Evolutionary conservation across 2,113 vertebrate species (phyloP).

Genomic region (Fregata magnificens): DNA sequence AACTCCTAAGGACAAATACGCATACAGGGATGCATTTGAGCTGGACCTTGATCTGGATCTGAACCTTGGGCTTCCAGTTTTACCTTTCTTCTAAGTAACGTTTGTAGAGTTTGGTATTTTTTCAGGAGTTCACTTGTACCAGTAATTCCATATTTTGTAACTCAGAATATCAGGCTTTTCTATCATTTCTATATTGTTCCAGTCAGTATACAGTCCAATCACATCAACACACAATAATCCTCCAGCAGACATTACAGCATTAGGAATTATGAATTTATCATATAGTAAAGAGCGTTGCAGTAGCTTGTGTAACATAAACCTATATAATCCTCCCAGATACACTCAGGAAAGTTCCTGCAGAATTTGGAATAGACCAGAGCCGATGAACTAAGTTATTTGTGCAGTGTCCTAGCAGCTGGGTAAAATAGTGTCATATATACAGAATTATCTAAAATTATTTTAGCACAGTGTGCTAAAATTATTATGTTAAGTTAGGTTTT

Average conservation of each 20-base stretch:
- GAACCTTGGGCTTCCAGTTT: not conserved
- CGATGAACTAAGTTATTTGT: not conserved
- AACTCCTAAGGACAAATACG: not conserved
- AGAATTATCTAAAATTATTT: not conserved
- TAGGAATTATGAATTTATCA: slow-evolving; percentile 24
- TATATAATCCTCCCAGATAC: not conserved
- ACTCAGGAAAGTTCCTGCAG: not conserved
- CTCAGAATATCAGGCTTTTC: not conserved
- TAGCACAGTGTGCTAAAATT: not conserved
- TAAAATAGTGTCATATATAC: not conserved
- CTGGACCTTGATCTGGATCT: not conserved
- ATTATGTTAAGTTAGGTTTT: not conserved
- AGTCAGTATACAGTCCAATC: not conserved
- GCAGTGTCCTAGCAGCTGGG: not conserved
- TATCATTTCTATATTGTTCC: not conserved
- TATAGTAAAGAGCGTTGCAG: not conserved
- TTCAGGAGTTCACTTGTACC: not conserved
- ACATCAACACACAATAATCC: slow-evolving; percentile 27
- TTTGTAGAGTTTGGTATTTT: not conserved
- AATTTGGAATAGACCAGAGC: not conserved
- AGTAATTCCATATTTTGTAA: not conserved
- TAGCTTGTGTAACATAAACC: not conserved
- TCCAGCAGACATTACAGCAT: not conserved
- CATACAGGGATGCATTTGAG: not conserved
- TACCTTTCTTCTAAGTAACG: not conserved